A percentile compares a stretch with the other conserved stretches of the same genome.
phyloP scores from a whole-genome alignment of 2,797 vertebrate species.

The Mus minutoides region DNA sequence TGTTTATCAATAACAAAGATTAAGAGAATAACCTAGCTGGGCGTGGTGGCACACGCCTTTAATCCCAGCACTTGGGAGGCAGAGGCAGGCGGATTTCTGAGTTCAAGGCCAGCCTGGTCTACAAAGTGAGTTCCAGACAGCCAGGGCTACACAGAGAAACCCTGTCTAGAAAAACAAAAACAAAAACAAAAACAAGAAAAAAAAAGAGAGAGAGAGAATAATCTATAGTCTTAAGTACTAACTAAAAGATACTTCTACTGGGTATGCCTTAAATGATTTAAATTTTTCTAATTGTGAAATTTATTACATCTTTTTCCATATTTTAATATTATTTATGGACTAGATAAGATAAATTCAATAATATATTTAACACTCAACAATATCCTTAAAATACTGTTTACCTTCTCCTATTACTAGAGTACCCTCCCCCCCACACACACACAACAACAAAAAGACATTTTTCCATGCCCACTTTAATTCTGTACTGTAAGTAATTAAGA shows the following conservation, averaged over 20 bases:
- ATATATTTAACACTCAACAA: constrained; percentile 54
- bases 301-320: neutral
- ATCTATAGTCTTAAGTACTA: constrained; percentile 65
- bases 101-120: no score
- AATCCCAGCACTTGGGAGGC: no score
- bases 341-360: constrained; percentile 47
- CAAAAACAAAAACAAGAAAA: no score
- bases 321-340: constrained; percentile 56
- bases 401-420: constrained; percentile 47
- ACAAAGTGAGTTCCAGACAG: no score
- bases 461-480: constrained; percentile 50
- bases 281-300: constrained; percentile 61
- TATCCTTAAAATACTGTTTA: constrained; percentile 59
- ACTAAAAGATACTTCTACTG: constrained; percentile 65
- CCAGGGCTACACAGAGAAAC: no score
- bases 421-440: neutral
- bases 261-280: constrained; percentile 28
- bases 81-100: no score
- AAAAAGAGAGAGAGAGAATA: constrained; percentile 75
- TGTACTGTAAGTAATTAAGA: constrained; percentile 58
- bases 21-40: constrained; percentile 71
- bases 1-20: constrained; percentile 75
- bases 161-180: no score
- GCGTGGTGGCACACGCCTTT: no score
- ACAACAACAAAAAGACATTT: neutral